A percentile compares a stretch with the other conserved stretches of the same genome.
Conservation (phyloP, 2,888 invertebrate genomes). For the Dryobota labecula region DNA sequence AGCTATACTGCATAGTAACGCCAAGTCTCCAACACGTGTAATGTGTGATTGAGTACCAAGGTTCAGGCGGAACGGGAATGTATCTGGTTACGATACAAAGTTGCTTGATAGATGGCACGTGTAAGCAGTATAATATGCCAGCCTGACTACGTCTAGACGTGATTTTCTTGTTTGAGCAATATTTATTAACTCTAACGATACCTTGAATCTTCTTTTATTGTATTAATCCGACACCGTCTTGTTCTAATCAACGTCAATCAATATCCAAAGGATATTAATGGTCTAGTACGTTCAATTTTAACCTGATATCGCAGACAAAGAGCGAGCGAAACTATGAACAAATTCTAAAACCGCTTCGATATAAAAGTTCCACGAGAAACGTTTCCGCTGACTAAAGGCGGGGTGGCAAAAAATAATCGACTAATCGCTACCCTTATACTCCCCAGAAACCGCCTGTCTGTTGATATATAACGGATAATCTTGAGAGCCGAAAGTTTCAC, state of each 20-base stretch:
- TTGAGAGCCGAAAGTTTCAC: constrained; percentile 53
- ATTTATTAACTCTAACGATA: neutral
- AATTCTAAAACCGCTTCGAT: constrained; percentile 35
- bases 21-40: constrained; percentile 19
- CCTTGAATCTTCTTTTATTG: constrained; percentile 1
- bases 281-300: constrained; percentile 10
- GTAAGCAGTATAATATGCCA: constrained; percentile 12
- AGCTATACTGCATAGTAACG: constrained; percentile 3
- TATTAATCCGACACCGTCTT: constrained; percentile 15
- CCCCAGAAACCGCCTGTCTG: constrained; percentile 53
- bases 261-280: constrained; percentile 21
- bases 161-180: constrained; percentile 9
- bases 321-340: constrained; percentile 6
- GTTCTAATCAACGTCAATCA: constrained; percentile 34
- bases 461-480: constrained; percentile 63
- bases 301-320: constrained; percentile 22
- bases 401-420: constrained; percentile 54
- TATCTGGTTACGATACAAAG: constrained; percentile 51
- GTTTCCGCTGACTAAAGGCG: constrained; percentile 43
- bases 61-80: constrained; percentile 35
- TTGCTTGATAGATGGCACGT: constrained; percentile 47
- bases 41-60: constrained; percentile 45
- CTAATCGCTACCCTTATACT: constrained; percentile 59
- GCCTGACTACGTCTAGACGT: neutral
- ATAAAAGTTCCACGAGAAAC: constrained; percentile 49